These are phyloP conservation scores for Stenoptilia bipunctidactyla DNA, from an alignment of 2,888 invertebrate genomes.

Conservation along the genomic window DNA sequence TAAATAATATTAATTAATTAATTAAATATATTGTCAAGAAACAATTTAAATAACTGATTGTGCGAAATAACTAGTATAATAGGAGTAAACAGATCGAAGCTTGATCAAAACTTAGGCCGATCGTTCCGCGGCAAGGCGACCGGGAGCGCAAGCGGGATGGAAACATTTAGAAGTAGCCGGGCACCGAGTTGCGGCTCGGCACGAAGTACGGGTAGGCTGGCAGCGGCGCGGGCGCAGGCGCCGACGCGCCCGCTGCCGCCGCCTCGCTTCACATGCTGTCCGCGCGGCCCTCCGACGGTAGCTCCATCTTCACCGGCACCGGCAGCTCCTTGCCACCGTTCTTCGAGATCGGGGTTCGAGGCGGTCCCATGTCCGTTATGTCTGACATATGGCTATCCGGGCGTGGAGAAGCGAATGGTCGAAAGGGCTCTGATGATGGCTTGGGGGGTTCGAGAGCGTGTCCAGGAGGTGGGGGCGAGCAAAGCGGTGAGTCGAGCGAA, in stretches of 20 bases:
- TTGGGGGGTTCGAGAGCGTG: slow-evolving; percentile 75
- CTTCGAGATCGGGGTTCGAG: slow-evolving; percentile 45
- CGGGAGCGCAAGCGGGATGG: slow-evolving; percentile 38
- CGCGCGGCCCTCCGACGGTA: slow-evolving; percentile 71
- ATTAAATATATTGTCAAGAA: slow-evolving; percentile 31
- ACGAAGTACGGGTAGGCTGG: slow-evolving; percentile 59
- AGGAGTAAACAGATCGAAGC: too few species aligned
- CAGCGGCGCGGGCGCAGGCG: slow-evolving; percentile 40
- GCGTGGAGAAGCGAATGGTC: slow-evolving; percentile 71
- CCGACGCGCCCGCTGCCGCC: slow-evolving; percentile 45
- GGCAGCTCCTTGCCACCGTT: slow-evolving; percentile 59
- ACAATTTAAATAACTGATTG: slow-evolving; percentile 16
- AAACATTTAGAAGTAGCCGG: slow-evolving; percentile 43
- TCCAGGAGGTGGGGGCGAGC: slow-evolving; percentile 75
- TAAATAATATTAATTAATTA: slow-evolving; percentile 40
- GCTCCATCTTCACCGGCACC: slow-evolving; percentile 80
- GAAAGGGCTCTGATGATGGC: slow-evolving; percentile 57
- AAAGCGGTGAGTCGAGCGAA: slow-evolving; percentile 73
- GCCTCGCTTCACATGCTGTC: slow-evolving; percentile 65
- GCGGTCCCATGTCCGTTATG: slow-evolving; percentile 58
- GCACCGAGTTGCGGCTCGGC: slow-evolving; percentile 54
- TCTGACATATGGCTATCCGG: slow-evolving; percentile 75
- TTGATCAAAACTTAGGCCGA: too few species aligned
- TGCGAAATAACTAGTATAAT: slow-evolving; percentile 8
- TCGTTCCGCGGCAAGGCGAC: too few species aligned